Evolutionary conservation across 2,888 invertebrate genomes (phyloP).

Genomic region (Ormyrus pomaceus): DNA sequence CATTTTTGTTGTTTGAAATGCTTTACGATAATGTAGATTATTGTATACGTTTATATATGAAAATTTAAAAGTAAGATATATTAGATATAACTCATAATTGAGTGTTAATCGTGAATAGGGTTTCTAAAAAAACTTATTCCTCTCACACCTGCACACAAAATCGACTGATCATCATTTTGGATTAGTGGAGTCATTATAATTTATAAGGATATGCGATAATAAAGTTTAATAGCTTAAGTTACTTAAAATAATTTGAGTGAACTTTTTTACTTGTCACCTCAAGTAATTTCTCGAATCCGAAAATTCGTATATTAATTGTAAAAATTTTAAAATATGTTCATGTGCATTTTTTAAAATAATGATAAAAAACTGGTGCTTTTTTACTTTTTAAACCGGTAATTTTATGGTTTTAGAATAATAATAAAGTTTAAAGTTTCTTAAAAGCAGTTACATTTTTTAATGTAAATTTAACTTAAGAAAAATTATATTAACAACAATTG

Average conservation of each 20-base stretch:
- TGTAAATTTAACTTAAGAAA: no score
- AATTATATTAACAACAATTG: no score
- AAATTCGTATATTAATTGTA: no score
- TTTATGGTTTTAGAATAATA: no score
- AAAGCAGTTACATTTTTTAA: no score
- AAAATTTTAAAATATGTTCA: no score
- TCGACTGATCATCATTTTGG: slow-evolving; percentile 43
- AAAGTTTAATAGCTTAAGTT: slow-evolving; percentile 54
- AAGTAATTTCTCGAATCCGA: no score
- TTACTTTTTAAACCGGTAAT: no score
- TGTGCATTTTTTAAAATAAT: no score
- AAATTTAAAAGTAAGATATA: slow-evolving; percentile 61
- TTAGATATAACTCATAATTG: slow-evolving; percentile 56
- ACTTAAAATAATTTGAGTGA: slow-evolving; percentile 35
- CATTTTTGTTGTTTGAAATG: slow-evolving; percentile 62
- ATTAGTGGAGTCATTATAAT: slow-evolving; percentile 51
- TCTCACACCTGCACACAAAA: slow-evolving; percentile 33
- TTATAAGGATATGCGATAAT: slow-evolving; percentile 52
- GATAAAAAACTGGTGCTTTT: no score
- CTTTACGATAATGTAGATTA: slow-evolving; percentile 61
- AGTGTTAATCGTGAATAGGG: slow-evolving; percentile 51
- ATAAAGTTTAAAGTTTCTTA: no score
- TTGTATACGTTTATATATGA: slow-evolving; percentile 62
- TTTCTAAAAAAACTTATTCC: slow-evolving; percentile 46
- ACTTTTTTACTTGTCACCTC: no score